phyloP scores from a whole-genome alignment of 2,113 vertebrate genomes.

The Myrmophylax atrothorax region DNA sequence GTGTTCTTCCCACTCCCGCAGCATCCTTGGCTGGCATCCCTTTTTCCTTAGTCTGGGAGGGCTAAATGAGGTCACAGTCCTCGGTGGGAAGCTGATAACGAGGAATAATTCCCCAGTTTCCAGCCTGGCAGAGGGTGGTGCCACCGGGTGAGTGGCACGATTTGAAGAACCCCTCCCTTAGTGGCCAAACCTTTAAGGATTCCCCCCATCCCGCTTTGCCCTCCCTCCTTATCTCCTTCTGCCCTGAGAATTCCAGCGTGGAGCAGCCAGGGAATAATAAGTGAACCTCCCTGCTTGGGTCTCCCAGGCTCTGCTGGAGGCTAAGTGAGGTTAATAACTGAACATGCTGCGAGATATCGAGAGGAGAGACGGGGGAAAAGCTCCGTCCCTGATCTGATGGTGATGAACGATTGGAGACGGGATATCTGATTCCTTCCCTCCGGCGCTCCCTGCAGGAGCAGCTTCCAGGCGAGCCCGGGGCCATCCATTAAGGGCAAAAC shows the following conservation, averaged over 20 bases:
- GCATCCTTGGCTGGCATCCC: neutral
- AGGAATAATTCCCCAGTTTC: neutral
- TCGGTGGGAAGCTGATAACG: neutral
- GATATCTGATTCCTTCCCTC: constrained; percentile 57
- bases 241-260: rapidly evolving
- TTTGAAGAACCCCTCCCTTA: neutral
- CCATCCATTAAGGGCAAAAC: constrained; percentile 8
- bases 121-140: neutral
- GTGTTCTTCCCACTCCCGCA: neutral
- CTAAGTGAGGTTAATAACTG: constrained; percentile 74
- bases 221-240: neutral
- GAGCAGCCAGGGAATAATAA: neutral
- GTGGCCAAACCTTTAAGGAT: neutral
- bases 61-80: neutral
- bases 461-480: constrained; percentile 3
- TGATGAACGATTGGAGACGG: constrained; percentile 62
- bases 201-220: neutral
- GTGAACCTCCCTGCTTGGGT: constrained; percentile 5
- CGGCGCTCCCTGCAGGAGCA: neutral
- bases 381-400: constrained; percentile 37
- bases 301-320: constrained; percentile 48
- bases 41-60: neutral
- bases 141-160: neutral
- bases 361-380: constrained; percentile 27
- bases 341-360: constrained; percentile 40